Conservation (phyloP, 2,113 vertebrate species). For the Noctilio leporinus region DNA sequence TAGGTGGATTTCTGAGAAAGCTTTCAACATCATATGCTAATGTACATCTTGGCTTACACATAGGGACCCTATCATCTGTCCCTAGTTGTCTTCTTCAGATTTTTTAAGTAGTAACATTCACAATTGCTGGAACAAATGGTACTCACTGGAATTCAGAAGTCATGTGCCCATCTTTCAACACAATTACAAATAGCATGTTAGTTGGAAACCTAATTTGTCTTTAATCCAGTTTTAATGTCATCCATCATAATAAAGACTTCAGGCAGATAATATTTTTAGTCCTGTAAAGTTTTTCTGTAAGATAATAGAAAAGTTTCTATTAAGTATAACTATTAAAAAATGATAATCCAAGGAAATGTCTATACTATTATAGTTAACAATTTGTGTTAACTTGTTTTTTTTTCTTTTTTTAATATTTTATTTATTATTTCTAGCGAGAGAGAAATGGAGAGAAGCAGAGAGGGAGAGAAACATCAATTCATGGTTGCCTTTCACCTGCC, state of each 20-base stretch:
- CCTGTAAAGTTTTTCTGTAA: not conserved
- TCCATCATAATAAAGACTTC: not conserved
- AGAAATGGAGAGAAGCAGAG: too few relatives aligned
- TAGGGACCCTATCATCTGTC: not conserved
- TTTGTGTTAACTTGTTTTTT: not conserved
- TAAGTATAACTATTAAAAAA: not conserved
- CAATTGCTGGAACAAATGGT: not conserved
- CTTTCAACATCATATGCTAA: slow-evolving; percentile 39
- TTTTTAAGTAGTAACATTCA: not conserved
- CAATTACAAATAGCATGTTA: not conserved
- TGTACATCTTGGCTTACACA: not conserved
- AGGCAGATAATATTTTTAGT: not conserved
- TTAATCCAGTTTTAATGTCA: not conserved
- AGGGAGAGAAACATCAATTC: too few relatives aligned
- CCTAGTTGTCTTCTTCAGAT: not conserved
- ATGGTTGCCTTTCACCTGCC: too few relatives aligned
- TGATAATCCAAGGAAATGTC: not conserved
- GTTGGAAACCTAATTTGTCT: not conserved
- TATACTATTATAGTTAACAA: not conserved
- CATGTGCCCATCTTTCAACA: not conserved
- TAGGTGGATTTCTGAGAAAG: not conserved
- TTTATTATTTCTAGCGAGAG: too few relatives aligned
- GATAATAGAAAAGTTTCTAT: not conserved
- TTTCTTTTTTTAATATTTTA: too few relatives aligned
- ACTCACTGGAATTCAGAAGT: not conserved